phyloP scores from a whole-genome alignment of 2,797 vertebrate genomes.

The Halcyon chelicuti region DNA sequence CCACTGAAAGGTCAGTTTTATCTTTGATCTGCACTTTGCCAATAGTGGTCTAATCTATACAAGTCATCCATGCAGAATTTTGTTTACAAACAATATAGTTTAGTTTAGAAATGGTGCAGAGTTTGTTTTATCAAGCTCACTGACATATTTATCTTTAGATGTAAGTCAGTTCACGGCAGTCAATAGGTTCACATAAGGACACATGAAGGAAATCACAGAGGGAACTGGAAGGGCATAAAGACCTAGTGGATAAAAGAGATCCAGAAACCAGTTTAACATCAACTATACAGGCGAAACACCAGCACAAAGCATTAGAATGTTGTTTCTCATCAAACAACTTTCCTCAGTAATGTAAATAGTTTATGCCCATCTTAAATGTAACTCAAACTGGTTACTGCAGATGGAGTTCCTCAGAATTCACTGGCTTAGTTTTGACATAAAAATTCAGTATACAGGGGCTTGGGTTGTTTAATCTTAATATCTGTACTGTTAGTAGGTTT shows the following conservation, averaged over 20 bases:
- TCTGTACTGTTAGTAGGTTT: background rate
- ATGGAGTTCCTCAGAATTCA: background rate
- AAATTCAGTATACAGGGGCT: background rate
- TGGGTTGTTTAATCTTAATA: background rate
- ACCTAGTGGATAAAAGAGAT: background rate
- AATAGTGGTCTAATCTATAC: background rate
- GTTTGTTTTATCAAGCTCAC: constrained; percentile 32
- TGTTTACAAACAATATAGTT: background rate
- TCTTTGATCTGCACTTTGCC: constrained; percentile 28
- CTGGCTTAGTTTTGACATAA: background rate
- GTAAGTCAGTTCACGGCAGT: background rate
- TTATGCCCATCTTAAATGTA: background rate
- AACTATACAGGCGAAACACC: background rate
- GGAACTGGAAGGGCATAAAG: background rate
- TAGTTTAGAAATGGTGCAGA: constrained; percentile 4
- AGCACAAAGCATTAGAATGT: background rate
- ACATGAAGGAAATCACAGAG: constrained; percentile 6
- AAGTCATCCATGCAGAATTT: background rate
- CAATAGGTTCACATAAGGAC: constrained; percentile 39
- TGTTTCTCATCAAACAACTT: background rate
- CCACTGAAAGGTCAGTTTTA: background rate
- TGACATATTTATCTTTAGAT: constrained; percentile 48
- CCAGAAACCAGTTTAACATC: background rate
- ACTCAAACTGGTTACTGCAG: background rate
- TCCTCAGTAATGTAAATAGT: background rate